Base-by-base conservation (phyloP, 30 jellyfish, hydroid and myxozoan genomes). In the Catostylus mosaicus region DNA sequence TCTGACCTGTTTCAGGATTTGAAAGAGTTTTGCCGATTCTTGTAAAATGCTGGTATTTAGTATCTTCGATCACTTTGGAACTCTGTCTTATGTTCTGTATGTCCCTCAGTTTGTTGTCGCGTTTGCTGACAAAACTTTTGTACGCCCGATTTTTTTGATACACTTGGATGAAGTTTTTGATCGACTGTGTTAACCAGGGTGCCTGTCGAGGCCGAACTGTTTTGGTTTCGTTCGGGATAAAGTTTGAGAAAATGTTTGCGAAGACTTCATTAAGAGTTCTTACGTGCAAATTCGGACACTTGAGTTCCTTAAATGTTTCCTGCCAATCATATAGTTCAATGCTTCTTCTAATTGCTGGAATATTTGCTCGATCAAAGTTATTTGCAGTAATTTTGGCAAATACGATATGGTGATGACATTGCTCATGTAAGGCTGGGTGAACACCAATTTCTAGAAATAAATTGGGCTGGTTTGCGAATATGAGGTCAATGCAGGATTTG, bases 391-490 rank as follows among this genome's bases (percentile, higher is more conserved):
- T 48, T 80, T 45, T 79, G 26, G 82, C 90, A 61, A n/a, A 47
- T 12, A 62, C 56, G 0, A 47, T 40, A 29, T 67, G 91, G 36
- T 80, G 91, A 56, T 80, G 84, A 33, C 84, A 67, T 45, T 80
- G 84, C 47, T 66, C 84, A 20, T 50, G 78, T 14, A 80, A 73
- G 56, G 91, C 20, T 26, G 84, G 80, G 50, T 80, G 91, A 32
- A 80, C 84, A 47, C 91, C 84, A 19, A 84, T 31, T 52, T 80
- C 84, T 7, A 80, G 57, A 36, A 80, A 80, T n/a, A 80, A 31
- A 52, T 65, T 80, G 23, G 91, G 88, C 62, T 76, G 88, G 65
- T 80, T 81, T 50, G 91, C 66, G 33, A 67, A 66, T 24, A 65
- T 80, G 35, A 80, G 51, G 36, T 80, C 91, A 45, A 67, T 80